Percentiles rank a stretch among this genome's conserved stretches.
These are phyloP conservation scores for Neoseiulus cucumeris DNA, from an alignment of 1,140 invertebrate genomes.

Conservation along the genomic window DNA sequence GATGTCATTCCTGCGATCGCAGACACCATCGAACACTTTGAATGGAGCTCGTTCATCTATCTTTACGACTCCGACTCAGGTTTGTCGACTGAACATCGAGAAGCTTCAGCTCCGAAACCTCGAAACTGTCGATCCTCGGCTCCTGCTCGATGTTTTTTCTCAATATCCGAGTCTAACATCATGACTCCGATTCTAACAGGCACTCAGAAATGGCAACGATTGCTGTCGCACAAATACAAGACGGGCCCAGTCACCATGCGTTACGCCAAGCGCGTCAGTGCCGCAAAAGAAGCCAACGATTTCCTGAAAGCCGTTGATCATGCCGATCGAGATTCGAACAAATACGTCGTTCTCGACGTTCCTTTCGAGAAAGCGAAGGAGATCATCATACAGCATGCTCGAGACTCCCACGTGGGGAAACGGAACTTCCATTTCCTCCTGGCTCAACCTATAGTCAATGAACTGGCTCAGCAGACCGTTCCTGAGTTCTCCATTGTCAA, in stretches of 20 bases:
- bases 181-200: conserved; percentile 38
- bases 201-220: conserved; percentile 61
- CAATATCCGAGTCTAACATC: conserved; percentile 14
- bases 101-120: too few species aligned
- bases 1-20: conserved; percentile 53
- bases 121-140: too few species aligned
- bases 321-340: conserved; percentile 26
- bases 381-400: conserved; percentile 61
- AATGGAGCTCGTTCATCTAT: conserved; percentile 79
- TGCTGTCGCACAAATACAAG: conserved; percentile 59
- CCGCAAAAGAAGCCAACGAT: conserved; percentile 27
- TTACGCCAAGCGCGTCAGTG: conserved; percentile 27
- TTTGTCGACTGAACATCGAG: conserved; percentile 33
- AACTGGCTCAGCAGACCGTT: neutral
- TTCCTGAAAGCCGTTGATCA: conserved; percentile 25
- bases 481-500: neutral
- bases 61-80: conserved; percentile 86
- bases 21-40: conserved; percentile 71
- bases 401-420: conserved; percentile 57
- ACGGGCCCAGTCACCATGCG: conserved; percentile 39
- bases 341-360: conserved; percentile 74
- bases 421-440: conserved; percentile 77
- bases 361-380: conserved; percentile 63
- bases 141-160: too few species aligned
- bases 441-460: conserved; percentile 50